A percentile compares a stretch with the other conserved stretches of the same genome.
These are phyloP conservation scores for Lemur catta DNA, from an alignment of 2,797 vertebrate species.

Conservation along the genomic window DNA sequence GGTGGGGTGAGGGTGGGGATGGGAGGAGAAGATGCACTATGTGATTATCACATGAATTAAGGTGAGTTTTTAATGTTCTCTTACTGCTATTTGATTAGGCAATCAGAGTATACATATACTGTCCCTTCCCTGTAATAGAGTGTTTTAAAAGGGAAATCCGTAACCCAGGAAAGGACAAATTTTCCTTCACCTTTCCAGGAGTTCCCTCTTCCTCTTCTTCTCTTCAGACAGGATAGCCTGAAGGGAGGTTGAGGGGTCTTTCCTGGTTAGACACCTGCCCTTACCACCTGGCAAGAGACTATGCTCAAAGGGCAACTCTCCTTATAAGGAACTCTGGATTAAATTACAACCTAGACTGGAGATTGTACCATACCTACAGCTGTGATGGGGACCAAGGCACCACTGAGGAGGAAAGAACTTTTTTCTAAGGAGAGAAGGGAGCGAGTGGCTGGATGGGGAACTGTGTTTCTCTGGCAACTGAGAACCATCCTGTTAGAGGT, in stretches of 20 bases:
- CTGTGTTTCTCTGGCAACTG: conserved; percentile 77
- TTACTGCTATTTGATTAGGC: not conserved
- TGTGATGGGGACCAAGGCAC: not conserved
- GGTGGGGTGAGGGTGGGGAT: no score
- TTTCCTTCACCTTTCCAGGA: not conserved
- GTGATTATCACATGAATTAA: not conserved
- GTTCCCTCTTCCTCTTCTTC: not conserved
- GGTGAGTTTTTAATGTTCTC: not conserved
- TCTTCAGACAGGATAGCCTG: not conserved
- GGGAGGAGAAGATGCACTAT: not conserved
- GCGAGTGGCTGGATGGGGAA: conserved; percentile 76
- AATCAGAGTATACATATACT: not conserved
- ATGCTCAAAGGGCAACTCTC: not conserved
- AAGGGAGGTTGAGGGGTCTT: not conserved
- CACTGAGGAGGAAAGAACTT: not conserved
- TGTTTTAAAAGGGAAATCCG: not conserved
- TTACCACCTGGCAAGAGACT: not conserved
- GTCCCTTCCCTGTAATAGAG: not conserved
- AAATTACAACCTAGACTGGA: not conserved
- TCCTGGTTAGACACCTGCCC: not conserved
- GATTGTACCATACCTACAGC: not conserved
- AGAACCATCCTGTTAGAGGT: conserved; percentile 83
- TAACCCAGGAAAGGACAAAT: not conserved
- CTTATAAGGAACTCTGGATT: not conserved
- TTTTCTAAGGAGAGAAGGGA: not conserved